These are phyloP conservation scores for Mesitornis unicolor DNA, from an alignment of 2,113 vertebrate genomes.

Conservation along the genomic window DNA sequence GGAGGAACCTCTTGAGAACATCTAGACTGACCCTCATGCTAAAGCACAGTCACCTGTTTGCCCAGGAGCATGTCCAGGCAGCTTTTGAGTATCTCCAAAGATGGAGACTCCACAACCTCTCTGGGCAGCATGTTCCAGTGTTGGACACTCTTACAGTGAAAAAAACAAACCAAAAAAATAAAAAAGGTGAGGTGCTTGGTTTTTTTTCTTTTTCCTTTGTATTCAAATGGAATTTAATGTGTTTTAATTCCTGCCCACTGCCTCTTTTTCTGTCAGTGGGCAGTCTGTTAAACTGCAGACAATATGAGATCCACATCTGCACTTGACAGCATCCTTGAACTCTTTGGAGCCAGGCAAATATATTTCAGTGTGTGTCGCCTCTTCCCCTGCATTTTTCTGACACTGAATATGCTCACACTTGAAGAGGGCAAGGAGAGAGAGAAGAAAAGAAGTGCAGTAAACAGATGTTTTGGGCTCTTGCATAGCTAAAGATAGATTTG, in stretches of 20 bases:
- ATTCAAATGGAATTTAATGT: background rate
- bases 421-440: background rate
- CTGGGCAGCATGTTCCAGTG: background rate
- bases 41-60: background rate
- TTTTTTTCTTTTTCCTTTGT: background rate
- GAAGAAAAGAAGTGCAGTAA: background rate
- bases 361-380: background rate
- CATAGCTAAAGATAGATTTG: background rate
- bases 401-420: background rate
- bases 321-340: background rate
- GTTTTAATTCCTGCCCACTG: background rate
- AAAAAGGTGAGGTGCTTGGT: accelerated
- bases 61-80: background rate
- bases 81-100: background rate
- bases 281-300: background rate
- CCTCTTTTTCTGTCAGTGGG: background rate
- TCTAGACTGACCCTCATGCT: background rate
- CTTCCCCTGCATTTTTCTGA: background rate
- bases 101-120: background rate
- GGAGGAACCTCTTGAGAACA: background rate
- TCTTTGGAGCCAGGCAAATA: background rate
- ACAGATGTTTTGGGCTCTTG: background rate
- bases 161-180: background rate
- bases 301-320: background rate
- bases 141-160: background rate